phyloP scores from a whole-genome alignment of 1,140 invertebrate genomes.

The Ostrea denselamellosa region DNA sequence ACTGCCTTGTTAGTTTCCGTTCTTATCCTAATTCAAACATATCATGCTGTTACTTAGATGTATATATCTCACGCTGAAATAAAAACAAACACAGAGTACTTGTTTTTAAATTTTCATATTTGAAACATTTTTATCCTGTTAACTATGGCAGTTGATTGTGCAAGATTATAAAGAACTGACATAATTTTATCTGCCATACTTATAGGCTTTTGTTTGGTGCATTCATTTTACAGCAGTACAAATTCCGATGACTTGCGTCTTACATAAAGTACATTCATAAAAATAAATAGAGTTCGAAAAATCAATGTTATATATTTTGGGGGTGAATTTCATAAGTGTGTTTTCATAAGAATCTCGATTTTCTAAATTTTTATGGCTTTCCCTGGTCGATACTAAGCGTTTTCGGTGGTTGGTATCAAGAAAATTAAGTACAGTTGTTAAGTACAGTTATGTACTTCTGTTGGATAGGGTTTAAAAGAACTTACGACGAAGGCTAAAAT shows the following conservation, averaged over 20 bases:
- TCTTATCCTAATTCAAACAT: neutral
- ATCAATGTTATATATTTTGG: neutral
- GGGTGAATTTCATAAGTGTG: neutral
- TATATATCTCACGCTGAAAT: neutral
- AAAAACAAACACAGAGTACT: neutral
- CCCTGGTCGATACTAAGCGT: neutral
- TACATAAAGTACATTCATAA: neutral
- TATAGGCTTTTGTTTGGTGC: neutral
- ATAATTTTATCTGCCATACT: neutral
- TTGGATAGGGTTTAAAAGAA: too few relatives aligned
- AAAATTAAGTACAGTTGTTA: too few relatives aligned
- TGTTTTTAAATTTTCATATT: neutral
- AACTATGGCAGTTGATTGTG: neutral
- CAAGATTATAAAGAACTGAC: neutral
- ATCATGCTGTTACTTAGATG: neutral
- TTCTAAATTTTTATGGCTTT: neutral
- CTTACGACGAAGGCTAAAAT: too few relatives aligned
- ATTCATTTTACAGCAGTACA: neutral
- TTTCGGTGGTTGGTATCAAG: too few relatives aligned
- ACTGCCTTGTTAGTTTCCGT: neutral
- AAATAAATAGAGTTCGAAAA: neutral
- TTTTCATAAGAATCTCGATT: neutral
- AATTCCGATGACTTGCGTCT: neutral
- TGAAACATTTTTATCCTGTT: neutral
- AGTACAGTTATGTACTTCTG: too few relatives aligned